phyloP scores from a whole-genome alignment of 2,888 invertebrate species.

The Stomorhina lunata region DNA sequence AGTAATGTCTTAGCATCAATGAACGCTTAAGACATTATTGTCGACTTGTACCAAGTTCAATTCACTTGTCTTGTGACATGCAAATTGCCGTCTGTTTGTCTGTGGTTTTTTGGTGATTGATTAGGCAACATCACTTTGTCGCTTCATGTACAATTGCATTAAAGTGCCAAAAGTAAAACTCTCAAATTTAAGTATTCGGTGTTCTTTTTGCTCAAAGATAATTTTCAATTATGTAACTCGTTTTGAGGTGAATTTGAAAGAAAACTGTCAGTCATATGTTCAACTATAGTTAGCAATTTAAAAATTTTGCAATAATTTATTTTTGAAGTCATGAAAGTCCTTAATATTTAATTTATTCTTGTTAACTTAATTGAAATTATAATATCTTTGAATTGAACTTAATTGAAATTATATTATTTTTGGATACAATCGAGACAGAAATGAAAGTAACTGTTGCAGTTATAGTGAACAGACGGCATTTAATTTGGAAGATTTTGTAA shows the following conservation, averaged over 20 bases:
- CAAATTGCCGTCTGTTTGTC: slow-evolving; percentile 51
- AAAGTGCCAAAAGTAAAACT: slow-evolving; percentile 29
- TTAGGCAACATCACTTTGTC: slow-evolving; percentile 53
- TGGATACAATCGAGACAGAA: no score
- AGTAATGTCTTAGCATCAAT: background rate
- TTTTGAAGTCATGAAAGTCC: no score
- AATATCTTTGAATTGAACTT: no score
- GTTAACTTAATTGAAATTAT: slow-evolving; percentile 49
- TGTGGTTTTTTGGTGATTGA: slow-evolving; percentile 60
- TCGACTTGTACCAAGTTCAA: background rate
- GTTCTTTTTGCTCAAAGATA: background rate
- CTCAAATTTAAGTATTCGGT: background rate
- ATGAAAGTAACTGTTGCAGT: no score
- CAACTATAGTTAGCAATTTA: slow-evolving; percentile 24
- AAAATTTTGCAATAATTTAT: slow-evolving; percentile 9
- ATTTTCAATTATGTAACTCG: slow-evolving; percentile 38
- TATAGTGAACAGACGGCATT: no score
- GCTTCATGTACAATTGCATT: slow-evolving; percentile 17
- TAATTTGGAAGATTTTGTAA: no score
- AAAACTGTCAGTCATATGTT: slow-evolving; percentile 9
- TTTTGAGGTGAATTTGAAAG: background rate
- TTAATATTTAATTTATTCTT: slow-evolving; percentile 51
- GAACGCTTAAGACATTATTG: background rate
- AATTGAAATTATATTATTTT: no score
- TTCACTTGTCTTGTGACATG: slow-evolving; percentile 41